Evolutionary conservation across 2,113 vertebrate genomes (phyloP), one percentile per base, ranked within the genome.

Genomic region (Murina feae): DNA sequence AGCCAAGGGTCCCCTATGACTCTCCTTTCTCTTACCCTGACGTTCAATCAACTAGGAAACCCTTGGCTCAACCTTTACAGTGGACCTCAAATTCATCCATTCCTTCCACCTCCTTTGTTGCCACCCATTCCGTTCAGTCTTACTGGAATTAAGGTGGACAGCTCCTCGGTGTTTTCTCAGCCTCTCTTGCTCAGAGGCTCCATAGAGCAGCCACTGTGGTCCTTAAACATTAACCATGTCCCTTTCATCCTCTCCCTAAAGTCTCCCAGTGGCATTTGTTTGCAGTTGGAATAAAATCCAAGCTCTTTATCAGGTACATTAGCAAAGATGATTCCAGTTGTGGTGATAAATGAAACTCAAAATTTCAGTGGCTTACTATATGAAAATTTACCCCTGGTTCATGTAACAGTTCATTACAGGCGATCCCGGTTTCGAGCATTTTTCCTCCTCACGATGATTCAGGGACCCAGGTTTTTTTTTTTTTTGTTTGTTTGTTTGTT

Each of bases 251-350:
- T 16, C 69, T 87, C 20, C 53, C 39, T 83, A 37, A 91, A 47
- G 39, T 4, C 23, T 78, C 28, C 69, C 53, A 66, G 78, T 47
- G 9, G 44, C 32, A 32, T 88, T 94, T 84, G 25, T 68, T 78
- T 93, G 60, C 76, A 71, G 76, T 91, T 84, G 37, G 71, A 87
- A 78, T 79, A 65, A 71, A 95, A 72, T 79, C 88, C 83, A 66
- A 88, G 18, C 55, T 87, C 25, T 42, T 87, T 28, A 2, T 76
- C 80, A 66, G 32, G 65, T 74, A 9, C 74, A 23, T 58, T 76
- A 71, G 42, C 71, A 65, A 87, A 90, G 71, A 12, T 35, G 25
- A 95, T 58, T 84, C n/a, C 23, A 83, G 39, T 13, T 84, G 71
- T 35, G 76, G 9, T 82, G 47, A 72, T 66, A 81, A 93, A 39